Percentiles rank a stretch among this genome's conserved stretches.
These are phyloP conservation scores for Mylabris sibirica DNA, from an alignment of 2,888 invertebrate genomes.

Conservation along the genomic window DNA sequence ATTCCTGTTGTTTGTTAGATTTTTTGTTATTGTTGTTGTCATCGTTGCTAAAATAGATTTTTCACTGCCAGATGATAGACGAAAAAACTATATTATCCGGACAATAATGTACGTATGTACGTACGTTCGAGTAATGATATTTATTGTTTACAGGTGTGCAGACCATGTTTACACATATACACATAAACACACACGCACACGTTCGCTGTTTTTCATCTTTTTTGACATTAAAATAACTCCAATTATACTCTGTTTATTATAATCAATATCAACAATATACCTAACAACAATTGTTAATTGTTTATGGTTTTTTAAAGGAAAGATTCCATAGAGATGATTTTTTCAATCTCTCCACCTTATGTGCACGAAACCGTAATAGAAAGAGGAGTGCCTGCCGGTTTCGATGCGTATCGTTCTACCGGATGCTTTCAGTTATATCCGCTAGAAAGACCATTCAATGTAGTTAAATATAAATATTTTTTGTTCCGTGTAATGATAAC, in stretches of 20 bases:
- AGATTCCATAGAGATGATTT: background rate
- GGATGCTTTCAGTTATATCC: conserved; percentile 38
- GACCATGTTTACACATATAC: background rate
- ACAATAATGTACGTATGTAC: conserved; percentile 13
- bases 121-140: conserved; percentile 6
- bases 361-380: conserved; percentile 15
- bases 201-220: conserved; percentile 14
- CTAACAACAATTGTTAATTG: background rate
- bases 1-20: background rate
- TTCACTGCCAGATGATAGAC: conserved; percentile 15
- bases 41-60: conserved; percentile 15
- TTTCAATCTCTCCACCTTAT: conserved; percentile 4
- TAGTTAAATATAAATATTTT: background rate
- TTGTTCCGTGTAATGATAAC: conserved; percentile 30
- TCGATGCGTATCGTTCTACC: conserved; percentile 34
- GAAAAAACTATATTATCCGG: conserved; percentile 9
- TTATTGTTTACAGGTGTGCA: conserved; percentile 18
- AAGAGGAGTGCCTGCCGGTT: conserved; percentile 28
- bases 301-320: background rate
- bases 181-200: background rate
- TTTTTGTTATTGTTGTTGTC: background rate
- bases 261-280: background rate
- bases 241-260: background rate
- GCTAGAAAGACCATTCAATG: conserved; percentile 18
- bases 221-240: conserved; percentile 12